These are phyloP conservation scores for Columba livia DNA, from an alignment of 2,113 vertebrate species.

Conservation along the genomic window DNA sequence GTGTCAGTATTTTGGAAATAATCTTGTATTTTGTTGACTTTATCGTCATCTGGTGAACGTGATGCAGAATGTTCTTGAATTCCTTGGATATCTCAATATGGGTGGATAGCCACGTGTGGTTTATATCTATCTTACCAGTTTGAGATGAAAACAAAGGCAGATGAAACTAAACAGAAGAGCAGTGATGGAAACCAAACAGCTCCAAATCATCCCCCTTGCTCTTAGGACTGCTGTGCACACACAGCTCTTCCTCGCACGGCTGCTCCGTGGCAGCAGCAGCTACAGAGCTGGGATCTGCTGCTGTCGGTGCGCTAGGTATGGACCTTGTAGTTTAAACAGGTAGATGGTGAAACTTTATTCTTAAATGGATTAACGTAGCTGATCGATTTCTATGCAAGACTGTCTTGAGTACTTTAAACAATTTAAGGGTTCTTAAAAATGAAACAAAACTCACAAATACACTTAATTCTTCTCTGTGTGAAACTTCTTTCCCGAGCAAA, in stretches of 20 bases:
- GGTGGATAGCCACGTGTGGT: not conserved
- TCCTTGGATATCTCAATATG: not conserved
- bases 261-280: not conserved
- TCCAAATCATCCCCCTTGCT: not conserved
- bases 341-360: not conserved
- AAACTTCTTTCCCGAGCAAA: conserved; percentile 23
- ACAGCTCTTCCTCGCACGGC: not conserved
- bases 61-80: not conserved
- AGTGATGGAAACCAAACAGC: not conserved
- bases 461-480: conserved; percentile 26
- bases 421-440: not conserved
- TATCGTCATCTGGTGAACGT: not conserved
- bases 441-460: conserved; percentile 15
- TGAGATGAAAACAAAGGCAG: not conserved
- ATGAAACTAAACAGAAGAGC: not conserved
- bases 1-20: conserved; percentile 44
- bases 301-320: not conserved
- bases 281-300: conserved; percentile 3
- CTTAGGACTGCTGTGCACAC: not conserved
- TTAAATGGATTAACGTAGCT: not conserved
- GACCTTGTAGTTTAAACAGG: not conserved
- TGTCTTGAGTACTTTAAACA: not conserved
- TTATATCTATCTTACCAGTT: not conserved
- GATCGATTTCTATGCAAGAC: not conserved
- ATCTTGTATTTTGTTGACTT: conserved; percentile 17